A percentile compares a stretch with the other conserved stretches of the same genome.
Evolutionary conservation across 2,888 invertebrate species (phyloP).

Genomic region (Xestoiulus laeticollis): DNA sequence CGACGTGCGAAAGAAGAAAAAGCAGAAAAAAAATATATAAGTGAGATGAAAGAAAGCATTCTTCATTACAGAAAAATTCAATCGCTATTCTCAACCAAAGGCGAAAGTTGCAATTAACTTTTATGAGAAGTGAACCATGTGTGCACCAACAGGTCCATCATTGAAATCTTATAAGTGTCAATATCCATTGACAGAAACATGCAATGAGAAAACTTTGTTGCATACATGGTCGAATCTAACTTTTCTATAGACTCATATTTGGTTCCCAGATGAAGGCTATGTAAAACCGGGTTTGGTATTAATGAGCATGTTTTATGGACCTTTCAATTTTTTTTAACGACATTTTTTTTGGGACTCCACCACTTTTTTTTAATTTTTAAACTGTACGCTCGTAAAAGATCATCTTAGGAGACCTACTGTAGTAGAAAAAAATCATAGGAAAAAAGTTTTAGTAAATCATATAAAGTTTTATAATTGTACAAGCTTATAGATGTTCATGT

Average conservation of each 20-base stretch:
- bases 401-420: too few relatives aligned
- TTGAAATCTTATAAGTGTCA: not conserved
- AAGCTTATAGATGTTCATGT: too few relatives aligned
- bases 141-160: not conserved
- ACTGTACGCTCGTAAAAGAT: too few relatives aligned
- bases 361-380: too few relatives aligned
- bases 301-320: not conserved
- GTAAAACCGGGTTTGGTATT: not conserved
- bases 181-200: not conserved
- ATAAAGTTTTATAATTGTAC: too few relatives aligned
- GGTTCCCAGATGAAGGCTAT: not conserved
- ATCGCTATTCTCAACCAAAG: not conserved
- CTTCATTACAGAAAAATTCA: constrained; percentile 4
- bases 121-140: not conserved
- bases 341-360: too few relatives aligned
- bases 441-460: too few relatives aligned
- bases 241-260: too few relatives aligned
- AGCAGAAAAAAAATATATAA: not conserved
- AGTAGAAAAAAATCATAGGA: too few relatives aligned
- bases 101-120: constrained; percentile 1
- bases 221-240: not conserved
- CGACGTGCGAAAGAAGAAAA: not conserved
- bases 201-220: not conserved
- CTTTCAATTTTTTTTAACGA: not conserved
- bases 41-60: not conserved